phyloP scores from a whole-genome alignment of 2,797 vertebrate genomes.

The Antrozous pallidus region DNA sequence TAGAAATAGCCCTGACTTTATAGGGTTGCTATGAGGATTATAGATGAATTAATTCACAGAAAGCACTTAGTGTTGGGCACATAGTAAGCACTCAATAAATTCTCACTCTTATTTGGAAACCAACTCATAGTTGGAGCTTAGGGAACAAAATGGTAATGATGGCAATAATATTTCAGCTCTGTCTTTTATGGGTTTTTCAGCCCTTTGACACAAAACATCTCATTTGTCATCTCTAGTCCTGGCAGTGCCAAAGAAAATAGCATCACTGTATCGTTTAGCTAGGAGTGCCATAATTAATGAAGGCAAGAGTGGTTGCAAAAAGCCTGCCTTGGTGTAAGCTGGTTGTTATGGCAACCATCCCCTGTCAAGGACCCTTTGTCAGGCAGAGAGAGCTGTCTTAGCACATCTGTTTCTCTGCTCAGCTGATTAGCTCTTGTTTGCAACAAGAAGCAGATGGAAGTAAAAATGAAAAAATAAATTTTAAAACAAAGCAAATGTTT shows the following conservation, averaged over 20 bases:
- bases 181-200: constrained; percentile 25
- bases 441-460: constrained; percentile 68
- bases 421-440: constrained; percentile 77
- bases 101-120: constrained; percentile 18
- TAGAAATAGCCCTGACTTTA: not conserved
- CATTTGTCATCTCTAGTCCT: constrained; percentile 63
- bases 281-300: constrained; percentile 80
- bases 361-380: constrained; percentile 74
- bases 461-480: not conserved
- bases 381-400: constrained; percentile 70
- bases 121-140: constrained; percentile 11
- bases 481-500: constrained; percentile 62
- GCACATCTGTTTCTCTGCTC: constrained; percentile 77
- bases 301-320: constrained; percentile 76
- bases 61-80: not conserved
- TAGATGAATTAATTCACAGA: not conserved
- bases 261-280: constrained; percentile 63
- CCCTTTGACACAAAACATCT: constrained; percentile 41
- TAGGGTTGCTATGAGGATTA: not conserved
- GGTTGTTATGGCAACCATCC: constrained; percentile 82
- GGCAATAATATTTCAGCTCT: not conserved
- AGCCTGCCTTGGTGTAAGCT: constrained; percentile 74
- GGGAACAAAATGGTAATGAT: constrained; percentile 39
- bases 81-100: constrained; percentile 40
- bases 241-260: constrained; percentile 52